These are phyloP conservation scores for Scarus forsteni DNA, from an alignment of 2,797 vertebrate species.

Conservation along the genomic window DNA sequence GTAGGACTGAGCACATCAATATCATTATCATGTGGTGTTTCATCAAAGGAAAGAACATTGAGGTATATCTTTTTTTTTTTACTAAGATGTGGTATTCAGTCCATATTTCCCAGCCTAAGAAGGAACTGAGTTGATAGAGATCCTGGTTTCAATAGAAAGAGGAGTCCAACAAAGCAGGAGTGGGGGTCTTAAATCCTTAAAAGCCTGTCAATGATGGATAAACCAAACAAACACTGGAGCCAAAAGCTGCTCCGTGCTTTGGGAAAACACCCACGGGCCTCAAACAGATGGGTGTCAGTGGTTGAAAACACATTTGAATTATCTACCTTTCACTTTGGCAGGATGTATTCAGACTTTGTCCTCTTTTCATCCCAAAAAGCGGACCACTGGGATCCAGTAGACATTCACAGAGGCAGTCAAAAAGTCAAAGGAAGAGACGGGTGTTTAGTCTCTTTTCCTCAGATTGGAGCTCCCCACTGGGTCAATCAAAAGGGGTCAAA, in stretches of 20 bases:
- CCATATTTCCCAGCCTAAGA: not conserved
- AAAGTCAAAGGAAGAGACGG: conserved; percentile 2
- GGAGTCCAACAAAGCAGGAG: not conserved
- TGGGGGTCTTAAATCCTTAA: conserved; percentile 38
- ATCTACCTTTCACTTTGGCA: conserved; percentile 44
- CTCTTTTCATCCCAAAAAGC: conserved; percentile 25
- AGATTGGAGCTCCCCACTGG: conserved; percentile 9
- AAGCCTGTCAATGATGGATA: conserved; percentile 38
- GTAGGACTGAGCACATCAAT: too few species aligned
- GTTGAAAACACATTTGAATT: conserved; percentile 53
- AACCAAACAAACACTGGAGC: conserved; percentile 45
- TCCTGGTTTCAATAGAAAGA: conserved; percentile 12
- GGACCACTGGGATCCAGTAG: conserved; percentile 31
- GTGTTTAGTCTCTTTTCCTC: conserved; percentile 12
- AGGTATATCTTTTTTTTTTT: too few species aligned
- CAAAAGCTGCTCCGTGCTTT: conserved; percentile 37
- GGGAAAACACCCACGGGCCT: conserved; percentile 41
- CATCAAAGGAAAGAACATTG: too few species aligned
- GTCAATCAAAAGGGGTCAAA: not conserved
- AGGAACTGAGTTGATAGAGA: not conserved
- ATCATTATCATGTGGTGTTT: too few species aligned
- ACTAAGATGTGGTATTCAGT: too few species aligned
- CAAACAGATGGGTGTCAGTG: conserved; percentile 43
- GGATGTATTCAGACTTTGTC: conserved; percentile 12
- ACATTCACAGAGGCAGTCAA: conserved; percentile 33